phyloP scores from a whole-genome alignment of 2,888 invertebrate species.

The Hermaeophaga mercurialis region DNA sequence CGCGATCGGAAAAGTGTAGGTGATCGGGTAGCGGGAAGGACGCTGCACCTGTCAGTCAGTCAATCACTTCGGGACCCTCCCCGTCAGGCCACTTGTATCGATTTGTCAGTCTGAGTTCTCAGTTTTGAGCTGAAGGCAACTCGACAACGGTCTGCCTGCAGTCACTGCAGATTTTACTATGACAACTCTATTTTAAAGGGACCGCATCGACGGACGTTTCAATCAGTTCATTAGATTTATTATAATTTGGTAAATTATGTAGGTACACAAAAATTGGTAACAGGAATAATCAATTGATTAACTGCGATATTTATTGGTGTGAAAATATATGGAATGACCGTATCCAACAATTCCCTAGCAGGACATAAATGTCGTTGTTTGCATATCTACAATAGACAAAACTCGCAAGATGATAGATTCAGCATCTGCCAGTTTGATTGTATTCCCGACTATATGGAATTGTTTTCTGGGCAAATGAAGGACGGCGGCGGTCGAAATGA shows the following conservation, averaged over 20 bases:
- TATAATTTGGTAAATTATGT: no score
- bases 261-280: no score
- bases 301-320: no score
- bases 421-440: conserved; percentile 52
- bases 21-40: conserved; percentile 29
- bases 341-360: conserved; percentile 1
- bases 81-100: conserved; percentile 52
- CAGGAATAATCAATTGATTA: no score
- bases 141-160: conserved; percentile 46
- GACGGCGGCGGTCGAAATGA: conserved; percentile 31
- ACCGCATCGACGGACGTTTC: conserved; percentile 17
- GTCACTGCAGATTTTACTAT: conserved; percentile 43
- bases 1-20: conserved; percentile 19
- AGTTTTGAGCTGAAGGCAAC: conserved; percentile 38
- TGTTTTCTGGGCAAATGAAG: conserved; percentile 45
- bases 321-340: no score
- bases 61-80: conserved; percentile 54
- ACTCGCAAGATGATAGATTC: conserved; percentile 51
- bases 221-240: no score
- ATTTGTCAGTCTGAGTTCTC: conserved; percentile 48
- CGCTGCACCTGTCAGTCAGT: conserved; percentile 57
- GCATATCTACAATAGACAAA: conserved; percentile 40
- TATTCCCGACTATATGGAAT: conserved; percentile 44
- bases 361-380: conserved; percentile 2
- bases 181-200: conserved; percentile 41